These are phyloP conservation scores for Clarias laeviceps DNA, from an alignment of 2,797 vertebrate genomes.

Conservation along the genomic window DNA sequence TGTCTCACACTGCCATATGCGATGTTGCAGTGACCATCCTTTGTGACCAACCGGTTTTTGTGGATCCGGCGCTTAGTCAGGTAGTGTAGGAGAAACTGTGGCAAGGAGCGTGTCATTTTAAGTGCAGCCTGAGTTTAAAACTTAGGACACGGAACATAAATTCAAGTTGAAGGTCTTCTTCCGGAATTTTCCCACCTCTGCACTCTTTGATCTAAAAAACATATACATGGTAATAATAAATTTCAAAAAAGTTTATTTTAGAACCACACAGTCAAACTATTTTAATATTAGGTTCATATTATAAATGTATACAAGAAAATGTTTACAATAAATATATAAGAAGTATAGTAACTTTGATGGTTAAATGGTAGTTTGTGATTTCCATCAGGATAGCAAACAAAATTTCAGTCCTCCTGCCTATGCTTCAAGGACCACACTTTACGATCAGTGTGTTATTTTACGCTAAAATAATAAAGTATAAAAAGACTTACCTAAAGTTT, in stretches of 20 bases:
- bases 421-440: no score
- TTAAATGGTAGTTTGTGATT: not conserved
- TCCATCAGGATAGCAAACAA: not conserved
- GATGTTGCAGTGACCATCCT: constrained; percentile 95
- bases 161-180: not conserved
- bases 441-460: not conserved
- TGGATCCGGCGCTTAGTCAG: constrained; percentile 66
- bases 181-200: not conserved
- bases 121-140: constrained; percentile 35
- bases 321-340: not conserved
- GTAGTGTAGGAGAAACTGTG: constrained; percentile 71
- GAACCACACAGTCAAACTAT: not conserved
- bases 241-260: not conserved
- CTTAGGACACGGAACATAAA: constrained; percentile 41
- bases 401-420: not conserved
- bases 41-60: constrained; percentile 85
- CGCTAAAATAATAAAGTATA: not conserved
- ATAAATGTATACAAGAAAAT: not conserved
- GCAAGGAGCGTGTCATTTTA: constrained; percentile 81
- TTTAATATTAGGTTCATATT: not conserved
- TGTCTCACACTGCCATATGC: constrained; percentile 90
- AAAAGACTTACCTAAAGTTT: not conserved
- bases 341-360: not conserved
- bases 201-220: not conserved
- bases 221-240: not conserved